These are phyloP conservation scores for Myrmophylax atrothorax DNA, from an alignment of 2,113 vertebrate genomes.

Conservation along the genomic window DNA sequence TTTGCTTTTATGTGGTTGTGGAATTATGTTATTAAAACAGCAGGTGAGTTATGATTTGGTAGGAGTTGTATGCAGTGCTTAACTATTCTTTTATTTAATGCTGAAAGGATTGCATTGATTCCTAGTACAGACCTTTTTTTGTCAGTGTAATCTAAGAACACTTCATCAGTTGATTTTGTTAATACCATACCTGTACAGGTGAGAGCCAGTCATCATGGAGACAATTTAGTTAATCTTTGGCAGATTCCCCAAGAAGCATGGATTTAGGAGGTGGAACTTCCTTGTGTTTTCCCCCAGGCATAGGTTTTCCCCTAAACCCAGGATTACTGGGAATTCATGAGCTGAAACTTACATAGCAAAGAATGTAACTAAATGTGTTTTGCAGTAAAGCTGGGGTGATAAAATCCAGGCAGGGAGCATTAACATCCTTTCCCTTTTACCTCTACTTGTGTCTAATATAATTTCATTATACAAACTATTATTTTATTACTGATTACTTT, in stretches of 20 bases:
- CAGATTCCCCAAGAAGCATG: constrained; percentile 47
- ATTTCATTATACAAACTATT: constrained; percentile 64
- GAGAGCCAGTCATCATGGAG: constrained; percentile 18
- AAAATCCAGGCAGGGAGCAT: constrained; percentile 64
- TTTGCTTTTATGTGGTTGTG: neutral
- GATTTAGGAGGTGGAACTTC: constrained; percentile 67
- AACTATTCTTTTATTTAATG: constrained; percentile 13
- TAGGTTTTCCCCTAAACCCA: constrained; percentile 50
- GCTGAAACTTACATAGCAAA: constrained; percentile 64
- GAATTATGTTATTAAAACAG: neutral
- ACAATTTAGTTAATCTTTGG: constrained; percentile 51
- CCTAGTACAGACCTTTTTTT: neutral
- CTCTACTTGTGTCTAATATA: constrained; percentile 43
- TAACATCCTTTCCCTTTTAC: constrained; percentile 62
- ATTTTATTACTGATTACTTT: constrained; percentile 47
- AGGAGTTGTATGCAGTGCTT: neutral
- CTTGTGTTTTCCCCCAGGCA: constrained; percentile 58
- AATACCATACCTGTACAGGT: constrained; percentile 57
- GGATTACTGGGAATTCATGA: constrained; percentile 67
- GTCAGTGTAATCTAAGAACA: constrained; percentile 13
- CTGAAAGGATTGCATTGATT: constrained; percentile 9
- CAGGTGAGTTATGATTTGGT: neutral
- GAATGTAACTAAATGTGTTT: constrained; percentile 68
- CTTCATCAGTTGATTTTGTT: constrained; percentile 49
- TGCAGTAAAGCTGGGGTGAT: constrained; percentile 64